Base-by-base conservation (phyloP, 1,140 invertebrate species). In the Nephotettix cincticeps region DNA sequence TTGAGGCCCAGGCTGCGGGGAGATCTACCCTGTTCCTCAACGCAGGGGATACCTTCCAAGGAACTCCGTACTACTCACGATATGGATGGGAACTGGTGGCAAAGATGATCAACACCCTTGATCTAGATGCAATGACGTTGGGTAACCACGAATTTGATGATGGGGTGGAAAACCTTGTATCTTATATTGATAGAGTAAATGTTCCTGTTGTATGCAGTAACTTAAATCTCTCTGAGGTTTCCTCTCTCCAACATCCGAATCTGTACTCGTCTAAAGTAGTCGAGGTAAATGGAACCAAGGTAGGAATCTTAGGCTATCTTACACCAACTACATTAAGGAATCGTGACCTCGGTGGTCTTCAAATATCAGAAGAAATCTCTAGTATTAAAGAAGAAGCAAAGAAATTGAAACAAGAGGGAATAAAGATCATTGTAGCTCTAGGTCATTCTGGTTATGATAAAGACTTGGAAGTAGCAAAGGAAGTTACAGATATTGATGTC, bases 101-200 rank as follows among this genome's bases (percentile, higher is more conserved):
- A 0, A 86, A 88, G 23, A 93, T 96, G 75, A 81, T 95, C 17
- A 93, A 94, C 73, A 81, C 87, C 23, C 80, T 96, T 0, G 76
- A 84, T 29, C 91, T 93, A 0, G 92, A 95, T 78, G 94, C 88
- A 1, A 90, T 93, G 83, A 90, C 90, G n/a, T 83, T 97, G 64
- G 96, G 95, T 27, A 98, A 97, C 77, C 95, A 97, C 76, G 95
- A 98, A 81, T 97, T 98, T 77, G 95, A 97, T 78, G 86, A 92
- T 67, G 91, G 91, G 0, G 82, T 93, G 0, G 79, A 80, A 0
- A 92, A 90, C 13, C 78, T 97, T 1, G 83, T 89, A 19, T 89
- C 91, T 1, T 96, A 95, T 78, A 80, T 97, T 4, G 81, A 90
- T 25, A 86, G 88, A 47, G 80, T 89, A 1, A 76, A 74, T 0